Percentiles rank a stretch among this genome's conserved stretches.
These are phyloP conservation scores for Nasonia oneida DNA, from an alignment of 2,888 invertebrate genomes.

Conservation along the genomic window DNA sequence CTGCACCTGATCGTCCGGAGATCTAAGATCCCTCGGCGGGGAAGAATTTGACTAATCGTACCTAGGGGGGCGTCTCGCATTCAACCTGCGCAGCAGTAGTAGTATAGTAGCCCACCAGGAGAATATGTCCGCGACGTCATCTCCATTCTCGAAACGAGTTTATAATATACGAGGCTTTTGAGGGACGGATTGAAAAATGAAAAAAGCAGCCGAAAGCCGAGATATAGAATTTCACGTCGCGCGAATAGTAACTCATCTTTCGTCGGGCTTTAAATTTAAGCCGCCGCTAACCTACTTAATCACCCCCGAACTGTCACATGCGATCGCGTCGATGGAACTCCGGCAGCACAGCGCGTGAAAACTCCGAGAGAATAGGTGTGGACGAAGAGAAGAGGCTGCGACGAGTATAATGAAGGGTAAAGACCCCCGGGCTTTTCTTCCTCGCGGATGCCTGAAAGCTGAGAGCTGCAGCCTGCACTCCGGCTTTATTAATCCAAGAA, in stretches of 20 bases:
- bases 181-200: neutral
- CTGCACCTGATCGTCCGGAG: neutral
- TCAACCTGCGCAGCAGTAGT: neutral
- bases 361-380: neutral
- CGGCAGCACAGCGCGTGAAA: neutral
- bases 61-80: neutral
- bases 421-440: neutral
- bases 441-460: slow-evolving; percentile 60
- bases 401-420: neutral
- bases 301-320: neutral
- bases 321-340: neutral
- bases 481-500: slow-evolving; percentile 69
- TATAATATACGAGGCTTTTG: slow-evolving; percentile 12
- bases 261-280: slow-evolving; percentile 34
- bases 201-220: neutral
- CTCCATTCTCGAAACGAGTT: neutral
- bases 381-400: neutral
- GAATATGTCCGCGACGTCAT: neutral
- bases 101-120: neutral
- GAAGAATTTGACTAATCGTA: slow-evolving; percentile 35
- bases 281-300: neutral
- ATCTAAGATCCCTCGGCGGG: neutral
- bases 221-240: slow-evolving; percentile 23
- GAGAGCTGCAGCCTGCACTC: slow-evolving; percentile 58
- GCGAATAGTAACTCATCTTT: slow-evolving; percentile 32